Base-by-base conservation (phyloP, 2,113 vertebrate genomes). In the Ictalurus punctatus region DNA sequence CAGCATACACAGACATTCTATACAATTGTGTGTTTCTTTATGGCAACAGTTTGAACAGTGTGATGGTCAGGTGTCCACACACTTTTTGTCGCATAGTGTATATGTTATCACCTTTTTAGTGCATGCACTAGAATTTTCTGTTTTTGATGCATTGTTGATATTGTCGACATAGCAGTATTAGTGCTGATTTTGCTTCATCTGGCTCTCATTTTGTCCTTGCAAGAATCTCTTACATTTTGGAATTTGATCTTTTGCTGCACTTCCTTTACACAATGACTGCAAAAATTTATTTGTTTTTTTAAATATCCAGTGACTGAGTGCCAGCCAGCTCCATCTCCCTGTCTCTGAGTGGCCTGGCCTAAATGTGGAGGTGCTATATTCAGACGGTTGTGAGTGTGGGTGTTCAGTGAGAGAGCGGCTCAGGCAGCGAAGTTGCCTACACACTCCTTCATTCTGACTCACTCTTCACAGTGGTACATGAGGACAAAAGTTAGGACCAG, bases 381-480 rank as follows among this genome's bases (percentile, higher is more conserved):
- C 79, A 89, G 89, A 85, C 74, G 89, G 87, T 89, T 90, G 86
- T 78, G 78, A 89, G 87, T 87, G 86, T 83, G 89, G 89, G 93
- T 40, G 86, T 84, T 86, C 90, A 83, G 89, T 48, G 86, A 86
- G 90, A 89, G 89, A 87, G 83, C 74, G 79, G 91, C 88, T 91
- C 92, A 92, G 91, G 88, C 86, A 86, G 85, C 61, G 86, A 92
- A 90, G 92, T 92, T 92, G 94, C 95, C 95, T 94, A 95, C 94
- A 94, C 94, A 95, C 92, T 90, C 94, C 94, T 79, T 92, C 92
- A 93, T 93, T 94, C 92, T 95, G 94, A 93, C 90, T 90, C 94
- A 92, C 89, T 93, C 94, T 92, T 90, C 89, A 93, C 90, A 92
- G 86, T 44, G 91, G 89, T 86, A 84, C 84, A 84, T 82, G 87